Evolutionary conservation across 2,797 vertebrate genomes (phyloP), one percentile per base, ranked within the genome.

Genomic region (Cirrhinus molitorella): DNA sequence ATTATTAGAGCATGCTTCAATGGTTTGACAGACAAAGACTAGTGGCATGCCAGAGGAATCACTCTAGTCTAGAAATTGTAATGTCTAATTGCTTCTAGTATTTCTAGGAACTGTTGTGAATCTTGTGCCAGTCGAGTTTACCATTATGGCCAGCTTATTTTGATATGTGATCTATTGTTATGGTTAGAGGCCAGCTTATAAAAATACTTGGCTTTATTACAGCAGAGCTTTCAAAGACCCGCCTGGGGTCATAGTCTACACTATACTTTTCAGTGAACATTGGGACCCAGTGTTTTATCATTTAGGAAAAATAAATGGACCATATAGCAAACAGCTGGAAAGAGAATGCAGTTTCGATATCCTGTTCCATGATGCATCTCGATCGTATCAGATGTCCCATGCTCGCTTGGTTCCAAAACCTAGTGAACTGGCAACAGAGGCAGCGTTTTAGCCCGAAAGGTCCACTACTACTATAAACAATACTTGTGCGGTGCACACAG

Each of bases 1-100:
- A 83, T 74, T 79, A 89, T 87, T 84, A 85, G 63, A 85, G 73
- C 74, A 83, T 81, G 37, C 53, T 47, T 79, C 67, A 81, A 81
- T 89, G 79, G 78, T 77, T 86, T 76, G 55, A 34, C 75, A 71
- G 81, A 37, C 25, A 66, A 84, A 31, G 10, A 53, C 78, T 21
- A 11, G 71, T 83, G 73, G 21, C 47, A 61, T 76, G 45, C 65
- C 40, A 53, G 70, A 61, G 80, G 76, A 79, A 85, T 86, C 71
- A 78, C 49, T 9, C n/a, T 11, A 59, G 17, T 71, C 59, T 14
- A 11, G 16, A 47, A 34, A 75, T 66, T 66, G 21, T 49, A 74
- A 73, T 65, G 19, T 63, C 16, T 55, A 45, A 21, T 37, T 77
- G 45, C 51, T 59, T 17, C 25, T 43, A 79, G 61, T 71, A 80